Percentiles rank a stretch among this genome's conserved stretches.
Evolutionary conservation across 1,140 invertebrate species (phyloP).

Genomic region (Bombus impatiens): DNA sequence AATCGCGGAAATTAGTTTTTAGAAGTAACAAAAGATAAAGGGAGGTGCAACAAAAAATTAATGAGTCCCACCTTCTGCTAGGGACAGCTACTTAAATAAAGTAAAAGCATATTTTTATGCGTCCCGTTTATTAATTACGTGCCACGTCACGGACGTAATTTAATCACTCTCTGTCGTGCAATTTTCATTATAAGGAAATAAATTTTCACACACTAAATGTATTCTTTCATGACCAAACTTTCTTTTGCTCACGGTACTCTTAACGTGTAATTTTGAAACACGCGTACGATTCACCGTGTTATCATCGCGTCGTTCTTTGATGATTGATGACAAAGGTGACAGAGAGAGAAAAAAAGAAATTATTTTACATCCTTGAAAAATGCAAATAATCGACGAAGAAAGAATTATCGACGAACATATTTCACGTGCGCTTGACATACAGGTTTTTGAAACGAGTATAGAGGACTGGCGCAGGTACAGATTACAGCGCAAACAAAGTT

Average conservation of each 20-base stretch:
- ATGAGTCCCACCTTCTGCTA: not conserved
- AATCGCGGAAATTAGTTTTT: not conserved
- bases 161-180: not conserved
- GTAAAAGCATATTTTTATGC: not conserved
- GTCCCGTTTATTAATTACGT: not conserved
- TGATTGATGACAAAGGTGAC: not conserved
- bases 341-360: not conserved
- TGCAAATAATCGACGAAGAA: not conserved
- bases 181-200: not conserved
- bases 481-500: not conserved
- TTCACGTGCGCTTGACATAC: not conserved
- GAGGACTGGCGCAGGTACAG: not conserved
- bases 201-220: not conserved
- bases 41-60: not conserved
- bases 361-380: not conserved
- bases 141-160: not conserved
- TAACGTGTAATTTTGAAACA: not conserved
- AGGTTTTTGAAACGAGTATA: not conserved
- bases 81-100: not conserved
- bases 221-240: not conserved
- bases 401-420: not conserved
- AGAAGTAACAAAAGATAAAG: not conserved
- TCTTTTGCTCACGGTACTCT: not conserved
- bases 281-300: not conserved
- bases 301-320: not conserved